Base-by-base conservation (phyloP, 2,113 vertebrate genomes). In the Paramormyrops kingsleyae region DNA sequence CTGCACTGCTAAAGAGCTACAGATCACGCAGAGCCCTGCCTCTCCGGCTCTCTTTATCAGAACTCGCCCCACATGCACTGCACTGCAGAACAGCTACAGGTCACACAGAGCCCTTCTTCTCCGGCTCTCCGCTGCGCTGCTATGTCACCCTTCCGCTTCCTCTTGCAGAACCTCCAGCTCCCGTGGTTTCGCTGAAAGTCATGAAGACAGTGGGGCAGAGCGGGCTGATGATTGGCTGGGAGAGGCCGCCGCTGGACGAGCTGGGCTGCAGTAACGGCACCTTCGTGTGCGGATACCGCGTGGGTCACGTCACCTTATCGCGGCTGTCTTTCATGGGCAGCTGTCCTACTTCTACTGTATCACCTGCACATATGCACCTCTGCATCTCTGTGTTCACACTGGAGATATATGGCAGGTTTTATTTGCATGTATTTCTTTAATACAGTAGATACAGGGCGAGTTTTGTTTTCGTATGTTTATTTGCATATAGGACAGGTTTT, bases 251-350 rank as follows among this genome's bases (percentile, higher is more conserved):
- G 0, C 92, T 94, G 0, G 93, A 95, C 84, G 94, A 95, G 88
- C 92, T 95, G 89, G 94, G 94, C 92, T 95, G 92, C 90, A 96
- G 95, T 70, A 95, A 93, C 17, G 92, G 93, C 89, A 94, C 91
- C 8, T 95, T 94, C 90, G 92, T 94, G 91, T 93, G 94, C 31
- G 95, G 96, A 89, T 95, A 94, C 88, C 94, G 95, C 94, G 95
- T 96, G 93, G 8, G 93, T 62, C 89, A 31, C 80, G 4, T 46
- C 56, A 13, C 49, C 39, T 39, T 88, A 13, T 84, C 9, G 4
- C 24, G 46, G 17, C 15, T 2, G 35, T 24, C 39, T 83, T 44
- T 46, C 17, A 47, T 44, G 0, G 24, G 42, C 0, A 88, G 42
- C 13, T 27, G 46, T 35, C 87, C 1, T 83, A 59, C 4, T 9